These are phyloP conservation scores for Cacoxenus indagator DNA, from an alignment of 2,888 invertebrate species.

Conservation along the genomic window DNA sequence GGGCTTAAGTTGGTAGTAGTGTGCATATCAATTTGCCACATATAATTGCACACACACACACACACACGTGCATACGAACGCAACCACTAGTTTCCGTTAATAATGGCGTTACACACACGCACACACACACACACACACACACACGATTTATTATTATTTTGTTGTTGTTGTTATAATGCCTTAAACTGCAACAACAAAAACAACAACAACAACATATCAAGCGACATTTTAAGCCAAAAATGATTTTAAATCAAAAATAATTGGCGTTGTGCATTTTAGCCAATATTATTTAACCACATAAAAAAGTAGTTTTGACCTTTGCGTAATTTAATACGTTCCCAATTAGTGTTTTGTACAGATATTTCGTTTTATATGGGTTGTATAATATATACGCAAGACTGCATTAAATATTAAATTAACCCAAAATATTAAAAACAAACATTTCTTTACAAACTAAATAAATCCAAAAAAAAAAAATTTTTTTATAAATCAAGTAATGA, in stretches of 20 bases:
- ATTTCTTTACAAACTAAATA: background rate
- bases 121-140: background rate
- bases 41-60: background rate
- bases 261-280: conserved; percentile 4
- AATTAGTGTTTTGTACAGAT: background rate
- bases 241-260: conserved; percentile 11
- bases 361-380: background rate
- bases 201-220: background rate
- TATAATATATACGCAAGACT: background rate
- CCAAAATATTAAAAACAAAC: background rate
- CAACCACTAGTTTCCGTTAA: conserved; percentile 30
- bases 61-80: conserved; percentile 1
- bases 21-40: background rate
- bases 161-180: too few relatives aligned
- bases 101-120: conserved; percentile 33
- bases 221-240: background rate
- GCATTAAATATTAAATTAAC: background rate
- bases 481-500: background rate
- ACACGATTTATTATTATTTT: too few relatives aligned
- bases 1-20: background rate
- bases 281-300: background rate
- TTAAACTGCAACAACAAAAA: background rate
- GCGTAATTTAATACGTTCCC: background rate
- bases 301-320: background rate
- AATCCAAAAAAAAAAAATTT: background rate